Evolutionary conservation across 2,113 vertebrate genomes (phyloP).

Genomic region (Cottus gobio): DNA sequence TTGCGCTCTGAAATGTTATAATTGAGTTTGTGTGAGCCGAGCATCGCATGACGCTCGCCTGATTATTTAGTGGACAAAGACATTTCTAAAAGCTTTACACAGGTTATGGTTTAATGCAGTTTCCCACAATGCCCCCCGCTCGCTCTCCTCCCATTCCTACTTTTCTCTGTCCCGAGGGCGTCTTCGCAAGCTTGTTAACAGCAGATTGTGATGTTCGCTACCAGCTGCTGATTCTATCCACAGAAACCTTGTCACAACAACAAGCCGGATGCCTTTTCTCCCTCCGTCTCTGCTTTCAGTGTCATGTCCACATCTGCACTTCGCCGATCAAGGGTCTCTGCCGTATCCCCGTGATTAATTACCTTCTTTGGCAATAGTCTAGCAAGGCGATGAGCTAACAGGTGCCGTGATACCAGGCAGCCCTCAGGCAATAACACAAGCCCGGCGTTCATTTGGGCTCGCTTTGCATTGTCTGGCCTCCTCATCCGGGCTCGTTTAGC

Average conservation of each 20-base stretch:
- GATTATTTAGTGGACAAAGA: constrained; percentile 52
- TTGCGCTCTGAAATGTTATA: constrained; percentile 28
- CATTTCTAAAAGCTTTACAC: constrained; percentile 27
- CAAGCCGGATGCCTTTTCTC: constrained; percentile 2
- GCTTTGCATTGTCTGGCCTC: constrained; percentile 68
- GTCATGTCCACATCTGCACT: constrained; percentile 31
- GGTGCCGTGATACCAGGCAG: constrained; percentile 45
- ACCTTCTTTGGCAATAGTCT: constrained; percentile 26
- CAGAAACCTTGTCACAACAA: constrained; percentile 49
- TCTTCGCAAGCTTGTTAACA: constrained; percentile 23
- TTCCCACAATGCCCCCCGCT: constrained; percentile 4
- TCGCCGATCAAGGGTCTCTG: constrained; percentile 12
- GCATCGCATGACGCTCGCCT: constrained; percentile 28
- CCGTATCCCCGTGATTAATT: constrained; percentile 19
- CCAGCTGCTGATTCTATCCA: constrained; percentile 21
- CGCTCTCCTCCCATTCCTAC: neutral
- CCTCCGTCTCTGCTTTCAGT: constrained; percentile 36
- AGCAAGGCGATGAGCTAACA: constrained; percentile 52
- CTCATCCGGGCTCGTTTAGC: constrained; percentile 61
- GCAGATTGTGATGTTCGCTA: neutral
- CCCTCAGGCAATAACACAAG: constrained; percentile 55
- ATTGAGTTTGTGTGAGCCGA: constrained; percentile 37
- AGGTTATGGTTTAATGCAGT: constrained; percentile 22
- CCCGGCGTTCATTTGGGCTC: constrained; percentile 55
- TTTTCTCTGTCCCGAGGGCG: constrained; percentile 4